Percentiles rank a stretch among this genome's conserved stretches.
Evolutionary conservation across 2,888 invertebrate genomes (phyloP).

Genomic region (Herminia tarsipennalis): DNA sequence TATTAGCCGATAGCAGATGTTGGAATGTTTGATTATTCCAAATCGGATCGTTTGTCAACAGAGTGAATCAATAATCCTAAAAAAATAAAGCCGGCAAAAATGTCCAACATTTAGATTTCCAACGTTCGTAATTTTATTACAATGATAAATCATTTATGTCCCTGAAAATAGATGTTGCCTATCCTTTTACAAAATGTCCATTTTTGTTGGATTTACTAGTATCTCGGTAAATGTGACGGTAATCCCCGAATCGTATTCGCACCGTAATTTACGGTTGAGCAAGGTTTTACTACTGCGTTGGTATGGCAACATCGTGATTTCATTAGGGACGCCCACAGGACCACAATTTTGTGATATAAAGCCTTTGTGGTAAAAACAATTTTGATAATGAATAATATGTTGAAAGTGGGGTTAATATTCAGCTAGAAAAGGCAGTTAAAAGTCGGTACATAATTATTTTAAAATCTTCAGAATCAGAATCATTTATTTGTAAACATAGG

Average conservation of each 20-base stretch:
- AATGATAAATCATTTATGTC: background rate
- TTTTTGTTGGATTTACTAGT: conserved; percentile 41
- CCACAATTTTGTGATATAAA: conserved; percentile 7
- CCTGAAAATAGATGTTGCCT: conserved; percentile 2
- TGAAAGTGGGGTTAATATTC: background rate
- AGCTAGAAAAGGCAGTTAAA: too few relatives aligned
- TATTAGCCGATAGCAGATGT: too few relatives aligned
- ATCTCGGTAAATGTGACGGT: conserved; percentile 46
- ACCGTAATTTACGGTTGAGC: conserved; percentile 53
- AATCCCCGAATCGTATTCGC: conserved; percentile 52
- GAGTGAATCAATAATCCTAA: too few relatives aligned
- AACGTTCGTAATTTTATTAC: conserved; percentile 5
- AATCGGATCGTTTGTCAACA: too few relatives aligned
- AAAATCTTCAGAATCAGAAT: too few relatives aligned
- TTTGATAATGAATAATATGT: background rate
- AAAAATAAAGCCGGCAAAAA: too few relatives aligned
- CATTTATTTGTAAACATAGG: too few relatives aligned
- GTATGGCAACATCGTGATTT: conserved; percentile 50
- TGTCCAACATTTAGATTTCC: background rate
- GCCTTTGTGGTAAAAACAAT: background rate
- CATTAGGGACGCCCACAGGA: conserved; percentile 29
- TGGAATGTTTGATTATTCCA: too few relatives aligned
- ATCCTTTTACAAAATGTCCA: conserved; percentile 24
- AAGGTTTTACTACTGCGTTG: conserved; percentile 56
- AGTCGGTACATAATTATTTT: too few relatives aligned